Percentiles rank a stretch among this genome's conserved stretches.
These are phyloP conservation scores for Hyles euphorbiae DNA, from an alignment of 1,140 invertebrate species.

Conservation along the genomic window DNA sequence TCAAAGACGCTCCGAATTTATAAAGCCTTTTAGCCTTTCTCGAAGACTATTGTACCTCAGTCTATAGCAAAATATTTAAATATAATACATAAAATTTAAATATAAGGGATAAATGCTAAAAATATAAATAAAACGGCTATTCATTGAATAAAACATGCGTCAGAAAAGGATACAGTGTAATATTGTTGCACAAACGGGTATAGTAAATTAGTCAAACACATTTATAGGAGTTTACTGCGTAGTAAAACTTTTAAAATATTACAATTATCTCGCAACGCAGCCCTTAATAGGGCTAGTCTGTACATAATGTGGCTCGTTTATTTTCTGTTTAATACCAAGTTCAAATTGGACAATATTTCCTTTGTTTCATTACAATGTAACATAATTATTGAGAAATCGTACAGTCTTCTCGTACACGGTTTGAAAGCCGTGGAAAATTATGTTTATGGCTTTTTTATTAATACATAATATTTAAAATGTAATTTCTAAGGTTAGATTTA, in stretches of 20 bases:
- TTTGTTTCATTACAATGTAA: constrained; percentile 33
- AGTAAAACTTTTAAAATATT: constrained; percentile 29
- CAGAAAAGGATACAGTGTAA: constrained; percentile 19
- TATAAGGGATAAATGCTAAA: too few relatives aligned
- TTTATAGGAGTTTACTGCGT: constrained; percentile 37
- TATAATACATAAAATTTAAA: too few relatives aligned
- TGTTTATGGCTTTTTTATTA: neutral
- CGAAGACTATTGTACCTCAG: too few relatives aligned
- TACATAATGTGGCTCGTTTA: constrained; percentile 5
- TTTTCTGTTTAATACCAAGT: neutral
- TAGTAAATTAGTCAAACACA: constrained; percentile 37
- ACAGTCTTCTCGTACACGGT: neutral
- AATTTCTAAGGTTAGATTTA: too few relatives aligned
- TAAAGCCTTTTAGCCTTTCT: too few relatives aligned
- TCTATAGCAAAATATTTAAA: too few relatives aligned
- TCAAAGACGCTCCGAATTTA: too few relatives aligned
- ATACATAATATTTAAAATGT: too few relatives aligned
- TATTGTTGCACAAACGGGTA: constrained; percentile 30
- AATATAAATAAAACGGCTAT: too few relatives aligned
- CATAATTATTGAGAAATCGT: neutral
- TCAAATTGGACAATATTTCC: constrained; percentile 22
- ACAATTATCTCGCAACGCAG: constrained; percentile 15
- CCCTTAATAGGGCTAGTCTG: constrained; percentile 15
- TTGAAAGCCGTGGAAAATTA: neutral
- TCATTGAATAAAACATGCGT: too few relatives aligned